phyloP scores from a whole-genome alignment of 2,888 invertebrate genomes.

The Onchidella celtica region DNA sequence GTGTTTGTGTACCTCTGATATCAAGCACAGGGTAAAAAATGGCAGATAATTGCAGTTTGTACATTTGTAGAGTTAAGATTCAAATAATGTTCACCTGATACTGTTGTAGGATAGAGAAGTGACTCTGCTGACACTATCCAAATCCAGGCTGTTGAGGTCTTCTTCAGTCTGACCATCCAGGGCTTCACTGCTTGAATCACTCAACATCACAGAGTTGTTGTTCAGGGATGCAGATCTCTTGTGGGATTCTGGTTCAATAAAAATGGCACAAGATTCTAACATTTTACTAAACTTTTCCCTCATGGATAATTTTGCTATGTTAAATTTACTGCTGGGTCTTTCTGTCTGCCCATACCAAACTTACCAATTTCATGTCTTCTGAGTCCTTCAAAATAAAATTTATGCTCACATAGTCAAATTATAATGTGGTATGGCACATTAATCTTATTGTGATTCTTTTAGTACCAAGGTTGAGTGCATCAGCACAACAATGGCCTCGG shows the following conservation, averaged over 20 bases:
- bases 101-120: slow-evolving; percentile 46
- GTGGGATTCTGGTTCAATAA: slow-evolving; percentile 4
- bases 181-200: slow-evolving; percentile 38
- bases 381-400: too few relatives aligned
- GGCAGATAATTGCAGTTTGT: too few relatives aligned
- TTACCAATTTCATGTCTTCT: not conserved
- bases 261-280: not conserved
- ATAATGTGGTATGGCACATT: too few relatives aligned
- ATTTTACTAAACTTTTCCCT: not conserved
- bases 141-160: slow-evolving; percentile 33
- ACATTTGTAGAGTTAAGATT: too few relatives aligned
- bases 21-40: too few relatives aligned
- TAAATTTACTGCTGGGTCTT: not conserved
- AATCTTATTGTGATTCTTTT: too few relatives aligned
- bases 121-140: slow-evolving; percentile 30
- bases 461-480: too few relatives aligned
- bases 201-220: not conserved
- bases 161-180: slow-evolving; percentile 29
- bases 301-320: not conserved
- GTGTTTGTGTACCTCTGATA: too few relatives aligned
- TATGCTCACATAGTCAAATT: too few relatives aligned
- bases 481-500: too few relatives aligned
- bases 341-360: not conserved
- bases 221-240: not conserved
- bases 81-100: slow-evolving; percentile 41